Percentiles rank a stretch among this genome's conserved stretches.
phyloP scores from a whole-genome alignment of 2,797 vertebrate genomes.

The Nannoperca obscura region DNA sequence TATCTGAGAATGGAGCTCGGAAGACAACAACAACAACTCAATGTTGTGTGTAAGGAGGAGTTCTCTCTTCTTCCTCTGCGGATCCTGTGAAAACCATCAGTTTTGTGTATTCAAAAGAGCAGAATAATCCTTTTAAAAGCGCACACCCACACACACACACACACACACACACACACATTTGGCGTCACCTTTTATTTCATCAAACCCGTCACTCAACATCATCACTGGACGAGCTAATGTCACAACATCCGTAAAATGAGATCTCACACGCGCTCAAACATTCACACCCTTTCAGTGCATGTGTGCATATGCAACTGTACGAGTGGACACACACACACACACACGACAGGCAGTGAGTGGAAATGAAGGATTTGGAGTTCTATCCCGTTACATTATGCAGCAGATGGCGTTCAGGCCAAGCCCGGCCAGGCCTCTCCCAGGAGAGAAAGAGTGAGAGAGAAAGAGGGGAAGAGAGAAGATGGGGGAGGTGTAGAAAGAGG shows the following conservation, averaged over 20 bases:
- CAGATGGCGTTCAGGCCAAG: constrained; percentile 88
- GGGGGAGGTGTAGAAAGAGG: constrained; percentile 72
- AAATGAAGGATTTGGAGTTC: constrained; percentile 90
- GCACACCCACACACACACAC: constrained; percentile 5
- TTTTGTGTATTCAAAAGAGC: constrained; percentile 38
- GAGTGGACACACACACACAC: constrained; percentile 69
- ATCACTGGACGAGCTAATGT: constrained; percentile 58
- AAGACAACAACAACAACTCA: constrained; percentile 4
- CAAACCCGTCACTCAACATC: constrained; percentile 63
- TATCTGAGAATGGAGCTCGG: constrained; percentile 34
- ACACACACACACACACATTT: constrained; percentile 27
- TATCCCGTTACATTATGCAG: constrained; percentile 89
- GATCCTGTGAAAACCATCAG: constrained; percentile 11
- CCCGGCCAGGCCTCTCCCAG: constrained; percentile 86
- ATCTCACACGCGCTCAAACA: constrained; percentile 76
- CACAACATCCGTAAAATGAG: constrained; percentile 81
- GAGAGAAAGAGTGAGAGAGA: constrained; percentile 75
- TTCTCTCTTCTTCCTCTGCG: background rate
- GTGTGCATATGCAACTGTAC: constrained; percentile 68
- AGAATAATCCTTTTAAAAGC: constrained; percentile 44
- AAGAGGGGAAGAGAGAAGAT: constrained; percentile 72
- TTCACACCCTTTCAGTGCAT: constrained; percentile 66
- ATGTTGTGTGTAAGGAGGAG: constrained; percentile 21
- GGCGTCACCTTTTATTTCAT: constrained; percentile 54
- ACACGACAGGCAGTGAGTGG: constrained; percentile 86